Evolutionary conservation across 2,888 invertebrate genomes (phyloP).

Genomic region (Brenthis hecate): DNA sequence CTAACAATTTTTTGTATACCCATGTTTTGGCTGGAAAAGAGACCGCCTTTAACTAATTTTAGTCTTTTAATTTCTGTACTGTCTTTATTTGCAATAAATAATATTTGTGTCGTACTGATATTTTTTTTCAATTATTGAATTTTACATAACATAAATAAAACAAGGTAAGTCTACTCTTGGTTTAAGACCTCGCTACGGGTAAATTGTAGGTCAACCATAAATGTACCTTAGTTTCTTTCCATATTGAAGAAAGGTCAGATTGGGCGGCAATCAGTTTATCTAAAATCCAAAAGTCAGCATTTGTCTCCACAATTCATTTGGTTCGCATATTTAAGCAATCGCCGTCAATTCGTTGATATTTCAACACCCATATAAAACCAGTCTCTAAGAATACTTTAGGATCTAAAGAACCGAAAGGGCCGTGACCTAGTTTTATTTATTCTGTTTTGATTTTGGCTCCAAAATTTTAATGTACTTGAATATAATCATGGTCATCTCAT

Average conservation of each 20-base stretch:
- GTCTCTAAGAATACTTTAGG: slow-evolving; percentile 58
- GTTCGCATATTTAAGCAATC: slow-evolving; percentile 57
- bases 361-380: slow-evolving; percentile 62
- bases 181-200: no score
- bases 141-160: no score
- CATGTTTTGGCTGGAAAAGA: no score
- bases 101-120: background rate
- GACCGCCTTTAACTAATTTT: no score
- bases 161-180: no score
- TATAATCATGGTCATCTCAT: slow-evolving; percentile 3
- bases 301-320: slow-evolving; percentile 42
- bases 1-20: no score
- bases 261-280: background rate
- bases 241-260: background rate
- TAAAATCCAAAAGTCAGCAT: background rate
- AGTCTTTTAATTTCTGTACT: no score
- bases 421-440: slow-evolving; percentile 56
- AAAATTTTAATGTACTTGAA: slow-evolving; percentile 17
- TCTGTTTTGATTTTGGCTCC: slow-evolving; percentile 13
- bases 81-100: no score
- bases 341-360: slow-evolving; percentile 45
- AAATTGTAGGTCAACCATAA: no score
- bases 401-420: slow-evolving; percentile 66
- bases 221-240: no score
- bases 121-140: background rate